Percentiles rank a stretch among this genome's conserved stretches.
Evolutionary conservation across 2,113 vertebrate species (phyloP).

Genomic region (Garra rufa): DNA sequence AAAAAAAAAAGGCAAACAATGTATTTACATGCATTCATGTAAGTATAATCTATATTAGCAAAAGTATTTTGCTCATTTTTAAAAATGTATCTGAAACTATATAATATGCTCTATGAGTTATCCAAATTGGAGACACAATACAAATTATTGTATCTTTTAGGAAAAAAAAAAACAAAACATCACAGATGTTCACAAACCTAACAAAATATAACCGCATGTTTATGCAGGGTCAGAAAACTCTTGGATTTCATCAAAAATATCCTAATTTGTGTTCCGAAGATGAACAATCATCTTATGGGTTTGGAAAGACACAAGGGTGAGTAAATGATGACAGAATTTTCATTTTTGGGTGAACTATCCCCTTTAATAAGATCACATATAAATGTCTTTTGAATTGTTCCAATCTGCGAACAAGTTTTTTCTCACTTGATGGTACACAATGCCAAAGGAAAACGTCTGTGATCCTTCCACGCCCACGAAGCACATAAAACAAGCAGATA

Average conservation of each 20-base stretch:
- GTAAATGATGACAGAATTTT: no score
- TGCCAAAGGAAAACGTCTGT: neutral
- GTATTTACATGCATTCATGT: no score
- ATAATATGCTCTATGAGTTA: neutral
- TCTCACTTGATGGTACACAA: neutral
- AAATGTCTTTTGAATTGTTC: neutral
- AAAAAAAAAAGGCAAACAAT: neutral
- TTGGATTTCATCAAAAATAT: no score
- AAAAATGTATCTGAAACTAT: neutral
- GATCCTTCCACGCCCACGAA: neutral
- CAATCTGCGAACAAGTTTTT: neutral
- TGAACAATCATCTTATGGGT: no score
- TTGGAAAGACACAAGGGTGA: no score
- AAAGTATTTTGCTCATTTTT: neutral
- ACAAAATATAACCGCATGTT: no score
- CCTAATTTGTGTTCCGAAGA: no score
- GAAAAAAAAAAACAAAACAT: neutral
- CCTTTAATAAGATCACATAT: neutral
- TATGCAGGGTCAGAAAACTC: no score
- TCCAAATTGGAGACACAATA: neutral
- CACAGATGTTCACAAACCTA: neutral
- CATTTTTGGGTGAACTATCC: no score
- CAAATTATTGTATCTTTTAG: neutral
- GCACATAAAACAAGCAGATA: neutral
- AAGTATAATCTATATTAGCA: neutral